Base-by-base conservation (phyloP, 2,797 vertebrate species). In the Phrynocephalus guinanensis region DNA sequence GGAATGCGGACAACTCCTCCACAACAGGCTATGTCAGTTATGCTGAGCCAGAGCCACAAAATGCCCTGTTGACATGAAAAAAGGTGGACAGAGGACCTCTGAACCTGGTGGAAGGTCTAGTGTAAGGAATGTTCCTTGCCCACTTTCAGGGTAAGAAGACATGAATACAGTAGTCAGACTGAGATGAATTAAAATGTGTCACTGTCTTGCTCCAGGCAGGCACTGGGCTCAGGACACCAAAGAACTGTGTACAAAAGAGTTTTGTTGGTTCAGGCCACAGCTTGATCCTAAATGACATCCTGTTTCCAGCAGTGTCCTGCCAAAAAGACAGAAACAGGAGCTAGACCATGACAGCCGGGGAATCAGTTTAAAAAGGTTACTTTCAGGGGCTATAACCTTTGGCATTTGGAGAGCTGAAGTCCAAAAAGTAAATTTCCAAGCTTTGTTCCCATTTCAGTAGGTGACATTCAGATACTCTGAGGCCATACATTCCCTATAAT, bases 1-100 rank as follows among this genome's bases (percentile, higher is more conserved):
- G 22, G 84, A 83, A 78, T 82, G 79, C 60, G 20, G 26, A n/a
- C 30, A 78, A 85, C 88, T 86, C 88, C 84, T 79, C 84, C 68
- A 82, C 28, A 8, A 52, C 15, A 63, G 28, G 73, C 73, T 78
- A 83, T 86, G 79, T 5, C 1, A 70, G 66, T 72, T 33, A 70
- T 33, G 84, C 75, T 71, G 73, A 13, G 50, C 63, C 22, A 50
- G 4, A 75, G 48, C 33, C 5, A 70, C 88, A 85, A 82, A 85
- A 52, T 63, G 30, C 72, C 18, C 52, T 60, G 28, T 67, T 76
- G 71, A 82, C 60, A 67, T 83, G 72, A 72, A 68, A 63, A 73
- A 66, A 16, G 18, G 15, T 63, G 71, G 33, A 56, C 48, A 9
- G 30, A 71, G 72, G 48, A 44, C 63, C 16, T 83, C 66, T 22